A percentile compares a stretch with the other conserved stretches of the same genome.
These are phyloP conservation scores for Synanthedon andrenaeformis DNA, from an alignment of 2,888 invertebrate genomes.

Conservation along the genomic window DNA sequence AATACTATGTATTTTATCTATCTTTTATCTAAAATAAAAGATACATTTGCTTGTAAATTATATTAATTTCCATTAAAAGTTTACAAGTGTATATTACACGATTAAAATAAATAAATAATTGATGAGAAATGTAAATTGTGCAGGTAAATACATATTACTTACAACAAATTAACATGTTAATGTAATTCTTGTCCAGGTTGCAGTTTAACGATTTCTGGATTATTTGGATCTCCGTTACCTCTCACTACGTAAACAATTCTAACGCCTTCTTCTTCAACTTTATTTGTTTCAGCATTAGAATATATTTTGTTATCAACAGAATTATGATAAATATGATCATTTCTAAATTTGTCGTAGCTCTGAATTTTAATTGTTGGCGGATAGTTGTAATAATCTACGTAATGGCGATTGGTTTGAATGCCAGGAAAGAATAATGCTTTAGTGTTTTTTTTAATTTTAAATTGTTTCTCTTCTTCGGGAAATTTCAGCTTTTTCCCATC, in stretches of 20 bases:
- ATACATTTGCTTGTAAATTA: no score
- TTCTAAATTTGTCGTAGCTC: constrained; percentile 16
- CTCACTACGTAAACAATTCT: constrained; percentile 54
- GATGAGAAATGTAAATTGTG: no score
- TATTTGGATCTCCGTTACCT: constrained; percentile 57
- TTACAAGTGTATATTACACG: no score
- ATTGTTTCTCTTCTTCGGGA: constrained; percentile 10
- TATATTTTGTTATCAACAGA: neutral
- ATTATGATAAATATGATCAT: constrained; percentile 13
- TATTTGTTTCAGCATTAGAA: constrained; percentile 12
- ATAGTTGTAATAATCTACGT: constrained; percentile 9
- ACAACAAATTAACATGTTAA: neutral
- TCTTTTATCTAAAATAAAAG: no score
- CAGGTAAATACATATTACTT: neutral
- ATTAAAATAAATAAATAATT: no score
- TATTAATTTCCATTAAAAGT: no score
- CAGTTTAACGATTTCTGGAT: constrained; percentile 53
- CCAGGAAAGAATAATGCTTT: constrained; percentile 18
- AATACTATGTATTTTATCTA: no score
- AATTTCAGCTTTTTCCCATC: constrained; percentile 18
- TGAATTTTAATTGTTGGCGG: constrained; percentile 4
- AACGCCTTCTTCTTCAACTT: constrained; percentile 18
- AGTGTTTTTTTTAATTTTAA: constrained; percentile 1
- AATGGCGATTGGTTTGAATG: constrained; percentile 9
- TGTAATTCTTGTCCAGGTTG: constrained; percentile 29